phyloP scores from a whole-genome alignment of 2,888 invertebrate genomes.

The Sipha maydis region DNA sequence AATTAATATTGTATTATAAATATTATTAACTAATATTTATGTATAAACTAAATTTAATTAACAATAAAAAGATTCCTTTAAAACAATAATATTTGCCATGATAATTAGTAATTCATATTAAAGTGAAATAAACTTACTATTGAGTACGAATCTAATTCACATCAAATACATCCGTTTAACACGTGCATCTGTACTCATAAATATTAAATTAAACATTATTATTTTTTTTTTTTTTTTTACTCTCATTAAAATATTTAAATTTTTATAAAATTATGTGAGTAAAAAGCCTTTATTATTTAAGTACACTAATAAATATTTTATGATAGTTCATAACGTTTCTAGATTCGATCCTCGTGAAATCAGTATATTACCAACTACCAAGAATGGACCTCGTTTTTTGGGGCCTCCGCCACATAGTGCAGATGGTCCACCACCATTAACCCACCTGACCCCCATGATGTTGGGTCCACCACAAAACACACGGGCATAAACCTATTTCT shows the following conservation, averaged over 20 bases:
- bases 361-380: constrained; percentile 57
- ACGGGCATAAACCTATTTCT: constrained; percentile 56
- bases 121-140: too few relatives aligned
- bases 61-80: too few relatives aligned
- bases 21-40: too few relatives aligned
- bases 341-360: constrained; percentile 61
- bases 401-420: constrained; percentile 53
- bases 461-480: constrained; percentile 59
- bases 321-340: constrained; percentile 48
- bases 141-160: too few relatives aligned
- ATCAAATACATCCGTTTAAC: too few relatives aligned
- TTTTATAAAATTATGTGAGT: not conserved
- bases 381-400: constrained; percentile 56
- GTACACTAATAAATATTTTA: not conserved
- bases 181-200: too few relatives aligned
- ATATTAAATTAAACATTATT: too few relatives aligned
- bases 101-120: too few relatives aligned
- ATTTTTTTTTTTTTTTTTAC: too few relatives aligned
- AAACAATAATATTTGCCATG: too few relatives aligned
- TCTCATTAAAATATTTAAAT: not conserved
- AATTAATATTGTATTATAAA: too few relatives aligned
- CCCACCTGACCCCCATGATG: constrained; percentile 60
- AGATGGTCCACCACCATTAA: constrained; percentile 59
- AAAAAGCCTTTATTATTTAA: not conserved
- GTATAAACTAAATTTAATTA: too few relatives aligned